These are phyloP conservation scores for Drosophila insularis DNA, from an alignment of 1,140 invertebrate species.

Conservation along the genomic window DNA sequence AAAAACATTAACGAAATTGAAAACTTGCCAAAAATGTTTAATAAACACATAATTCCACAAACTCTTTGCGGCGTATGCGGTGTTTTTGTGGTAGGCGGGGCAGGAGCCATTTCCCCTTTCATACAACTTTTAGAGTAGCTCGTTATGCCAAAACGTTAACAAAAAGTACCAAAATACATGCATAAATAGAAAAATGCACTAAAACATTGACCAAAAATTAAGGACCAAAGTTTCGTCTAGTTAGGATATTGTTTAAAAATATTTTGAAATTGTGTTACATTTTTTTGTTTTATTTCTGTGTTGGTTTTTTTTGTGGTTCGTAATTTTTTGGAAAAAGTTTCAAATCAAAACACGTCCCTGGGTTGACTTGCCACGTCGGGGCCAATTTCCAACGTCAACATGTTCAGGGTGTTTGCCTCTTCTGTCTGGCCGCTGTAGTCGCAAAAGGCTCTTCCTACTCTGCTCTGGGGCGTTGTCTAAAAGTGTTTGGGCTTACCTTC, in stretches of 20 bases:
- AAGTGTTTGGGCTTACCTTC: conserved; percentile 76
- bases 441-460: conserved; percentile 1
- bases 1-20: conserved; percentile 73
- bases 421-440: conserved; percentile 29
- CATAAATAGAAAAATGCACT: conserved; percentile 13
- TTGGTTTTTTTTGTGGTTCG: conserved; percentile 36
- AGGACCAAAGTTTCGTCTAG: background rate
- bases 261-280: conserved; percentile 40
- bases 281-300: conserved; percentile 28
- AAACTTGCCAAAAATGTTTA: conserved; percentile 75
- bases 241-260: conserved; percentile 20
- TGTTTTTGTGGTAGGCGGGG: background rate
- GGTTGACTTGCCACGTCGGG: conserved; percentile 45
- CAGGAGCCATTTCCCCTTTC: conserved; percentile 21
- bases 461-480: conserved; percentile 33
- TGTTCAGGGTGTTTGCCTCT: conserved; percentile 28
- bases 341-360: conserved; percentile 45
- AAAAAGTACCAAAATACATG: background rate
- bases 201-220: background rate
- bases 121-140: conserved; percentile 65
- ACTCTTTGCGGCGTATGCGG: background rate
- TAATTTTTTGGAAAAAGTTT: conserved; percentile 61
- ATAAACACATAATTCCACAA: conserved; percentile 54
- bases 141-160: conserved; percentile 57
- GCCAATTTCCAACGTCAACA: conserved; percentile 24